Conservation (phyloP, 2,113 vertebrate genomes). For the Pseudolaguvia tuberculata region DNA sequence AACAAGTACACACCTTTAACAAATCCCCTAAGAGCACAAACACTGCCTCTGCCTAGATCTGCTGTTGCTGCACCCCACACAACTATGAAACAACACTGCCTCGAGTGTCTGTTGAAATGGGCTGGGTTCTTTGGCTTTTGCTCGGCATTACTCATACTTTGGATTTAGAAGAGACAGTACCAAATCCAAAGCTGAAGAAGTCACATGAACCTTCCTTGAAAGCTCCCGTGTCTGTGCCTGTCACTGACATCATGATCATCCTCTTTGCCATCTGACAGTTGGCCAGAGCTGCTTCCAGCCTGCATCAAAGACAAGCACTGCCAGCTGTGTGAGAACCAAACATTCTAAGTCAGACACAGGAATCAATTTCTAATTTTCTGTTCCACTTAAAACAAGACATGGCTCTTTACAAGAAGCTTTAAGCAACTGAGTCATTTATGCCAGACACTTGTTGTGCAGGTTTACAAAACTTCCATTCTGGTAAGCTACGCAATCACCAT, state of each 20-base stretch:
- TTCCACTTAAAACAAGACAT: neutral
- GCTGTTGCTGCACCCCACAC: neutral
- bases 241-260: conserved; percentile 58
- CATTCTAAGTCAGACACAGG: neutral
- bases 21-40: neutral
- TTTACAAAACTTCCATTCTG: conserved; percentile 2
- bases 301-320: neutral
- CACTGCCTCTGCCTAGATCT: neutral
- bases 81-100: conserved; percentile 32
- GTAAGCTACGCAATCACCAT: neutral
- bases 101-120: conserved; percentile 29
- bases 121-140: conserved; percentile 7
- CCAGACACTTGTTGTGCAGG: neutral
- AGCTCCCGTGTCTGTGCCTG: conserved; percentile 44
- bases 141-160: conserved; percentile 41
- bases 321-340: conserved; percentile 7
- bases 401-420: neutral
- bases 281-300: conserved; percentile 48
- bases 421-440: neutral
- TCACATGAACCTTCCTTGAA: conserved; percentile 39
- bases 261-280: conserved; percentile 45
- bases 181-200: conserved; percentile 20
- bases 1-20: neutral
- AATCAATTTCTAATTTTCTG: neutral
- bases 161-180: conserved; percentile 31